Base-by-base conservation (phyloP, 1,140 invertebrate genomes). In the Pseudomyrmex concolor region DNA sequence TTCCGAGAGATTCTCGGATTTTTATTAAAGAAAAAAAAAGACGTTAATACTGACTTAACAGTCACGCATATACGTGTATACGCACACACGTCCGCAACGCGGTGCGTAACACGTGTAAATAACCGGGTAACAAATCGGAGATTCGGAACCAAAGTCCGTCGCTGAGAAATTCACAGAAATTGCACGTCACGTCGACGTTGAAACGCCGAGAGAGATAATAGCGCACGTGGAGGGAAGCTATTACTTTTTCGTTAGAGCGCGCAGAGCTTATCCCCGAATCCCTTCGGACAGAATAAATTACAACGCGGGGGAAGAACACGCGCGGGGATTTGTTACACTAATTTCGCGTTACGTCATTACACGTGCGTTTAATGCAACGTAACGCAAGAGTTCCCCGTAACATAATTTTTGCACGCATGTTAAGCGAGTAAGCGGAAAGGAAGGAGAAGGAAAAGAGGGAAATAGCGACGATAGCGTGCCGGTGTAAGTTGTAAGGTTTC, bases 161-260 rank as follows among this genome's bases (percentile, higher is more conserved):
- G 68, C n/a, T 15, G 54, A 60, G 54, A 70, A 70, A 71, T 80
- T 80, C 15, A 71, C 76, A 50, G 76, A 71, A 57, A 60, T 80
- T 80, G 19, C 12, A 50, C 10, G 76, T 78, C 63, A 78, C 19
- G 76, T 60, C 19, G 12, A 68, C 45, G 67, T 70, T 59, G 19
- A 80, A 80, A 80, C 13, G 22, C 15, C 10, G 48, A 59, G 34
- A 59, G 34, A 80, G 54, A 80, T 71, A 60, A 71, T 71, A 19
- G 43, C 17, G 74, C 5, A 57, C 15, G 19, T 59, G n/a, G 7
- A 34, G 34, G 34, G 5, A 45, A 15, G 73, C 22, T 74, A 34
- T 55, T 57, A 48, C 43, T 59, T 71, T 70, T 70, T 80, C 15
- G 9, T 48, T 12, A 15, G 34, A 68, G 51, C 15, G 15, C 43